phyloP scores from a whole-genome alignment of 1,140 invertebrate genomes.

The Anastrepha ludens region DNA sequence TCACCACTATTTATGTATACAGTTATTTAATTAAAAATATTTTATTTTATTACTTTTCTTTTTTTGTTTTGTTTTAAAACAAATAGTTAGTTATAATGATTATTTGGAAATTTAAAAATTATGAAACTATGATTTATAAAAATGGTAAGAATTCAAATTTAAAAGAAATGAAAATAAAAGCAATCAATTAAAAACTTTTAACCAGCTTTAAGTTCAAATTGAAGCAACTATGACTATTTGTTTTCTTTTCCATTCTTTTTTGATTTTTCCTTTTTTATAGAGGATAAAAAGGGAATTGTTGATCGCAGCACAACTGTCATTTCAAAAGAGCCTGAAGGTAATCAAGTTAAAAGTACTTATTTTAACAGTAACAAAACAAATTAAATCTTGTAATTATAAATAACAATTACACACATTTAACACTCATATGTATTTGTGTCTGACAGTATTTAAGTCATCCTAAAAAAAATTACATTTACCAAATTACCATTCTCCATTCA shows the following conservation, averaged over 20 bases:
- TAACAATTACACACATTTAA: too few species aligned
- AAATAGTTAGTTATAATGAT: slow-evolving; percentile 16
- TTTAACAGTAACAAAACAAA: not conserved
- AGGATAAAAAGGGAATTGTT: slow-evolving; percentile 92
- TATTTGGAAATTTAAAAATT: too few species aligned
- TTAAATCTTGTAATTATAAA: not conserved
- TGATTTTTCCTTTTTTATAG: slow-evolving; percentile 74
- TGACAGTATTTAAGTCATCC: too few species aligned
- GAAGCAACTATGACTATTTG: slow-evolving; percentile 37
- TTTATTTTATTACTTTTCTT: not conserved
- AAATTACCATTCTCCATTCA: too few species aligned
- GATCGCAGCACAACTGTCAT: slow-evolving; percentile 95
- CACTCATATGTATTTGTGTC: too few species aligned
- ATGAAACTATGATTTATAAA: too few species aligned
- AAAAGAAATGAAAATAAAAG: not conserved
- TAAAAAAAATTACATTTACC: too few species aligned
- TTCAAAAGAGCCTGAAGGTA: slow-evolving; percentile 91
- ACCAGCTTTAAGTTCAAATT: slow-evolving; percentile 7
- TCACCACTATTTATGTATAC: too few species aligned
- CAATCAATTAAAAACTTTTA: not conserved
- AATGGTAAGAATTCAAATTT: not conserved
- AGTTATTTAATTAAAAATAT: too few species aligned
- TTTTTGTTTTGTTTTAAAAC: not conserved
- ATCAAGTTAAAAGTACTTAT: slow-evolving; percentile 52
- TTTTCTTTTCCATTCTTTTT: slow-evolving; percentile 54